Percentiles rank a stretch among this genome's conserved stretches.
Evolutionary conservation across 2,797 vertebrate genomes (phyloP).

Genomic region (Gallinago nigripennis): DNA sequence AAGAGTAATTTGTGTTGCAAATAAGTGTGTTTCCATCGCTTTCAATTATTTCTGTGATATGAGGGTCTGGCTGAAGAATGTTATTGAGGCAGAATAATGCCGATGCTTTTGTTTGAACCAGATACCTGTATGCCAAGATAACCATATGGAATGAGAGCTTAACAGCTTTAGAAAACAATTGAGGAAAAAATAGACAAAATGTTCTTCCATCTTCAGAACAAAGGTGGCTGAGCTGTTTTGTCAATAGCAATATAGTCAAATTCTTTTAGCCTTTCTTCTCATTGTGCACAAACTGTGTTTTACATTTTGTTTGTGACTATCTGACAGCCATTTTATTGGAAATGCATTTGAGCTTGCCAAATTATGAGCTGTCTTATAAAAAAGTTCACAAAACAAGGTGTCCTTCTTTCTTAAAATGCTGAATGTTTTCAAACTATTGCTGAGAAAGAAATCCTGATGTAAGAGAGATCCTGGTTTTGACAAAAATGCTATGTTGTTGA

Average conservation of each 20-base stretch:
- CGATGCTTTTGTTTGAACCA: neutral
- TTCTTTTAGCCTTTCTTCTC: neutral
- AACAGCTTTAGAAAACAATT: neutral
- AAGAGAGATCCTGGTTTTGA: neutral
- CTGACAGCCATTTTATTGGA: neutral
- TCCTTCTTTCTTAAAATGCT: neutral
- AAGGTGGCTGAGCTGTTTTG: neutral
- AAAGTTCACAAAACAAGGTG: neutral
- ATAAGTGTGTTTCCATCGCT: neutral
- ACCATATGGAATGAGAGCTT: neutral
- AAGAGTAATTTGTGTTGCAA: neutral
- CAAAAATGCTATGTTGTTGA: neutral
- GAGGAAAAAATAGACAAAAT: neutral
- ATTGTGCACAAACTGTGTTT: neutral
- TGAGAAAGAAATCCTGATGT: neutral
- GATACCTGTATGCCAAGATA: neutral
- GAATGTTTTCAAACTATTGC: neutral
- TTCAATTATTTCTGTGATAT: neutral
- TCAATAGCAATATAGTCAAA: neutral
- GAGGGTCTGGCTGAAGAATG: neutral
- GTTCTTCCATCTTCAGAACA: neutral
- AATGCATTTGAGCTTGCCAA: neutral
- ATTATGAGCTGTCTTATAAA: neutral
- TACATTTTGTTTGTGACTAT: neutral
- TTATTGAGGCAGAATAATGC: neutral